A percentile compares a stretch with the other conserved stretches of the same genome.
These are phyloP conservation scores for Synanthedon formicaeformis DNA, from an alignment of 2,888 invertebrate genomes.

Conservation along the genomic window DNA sequence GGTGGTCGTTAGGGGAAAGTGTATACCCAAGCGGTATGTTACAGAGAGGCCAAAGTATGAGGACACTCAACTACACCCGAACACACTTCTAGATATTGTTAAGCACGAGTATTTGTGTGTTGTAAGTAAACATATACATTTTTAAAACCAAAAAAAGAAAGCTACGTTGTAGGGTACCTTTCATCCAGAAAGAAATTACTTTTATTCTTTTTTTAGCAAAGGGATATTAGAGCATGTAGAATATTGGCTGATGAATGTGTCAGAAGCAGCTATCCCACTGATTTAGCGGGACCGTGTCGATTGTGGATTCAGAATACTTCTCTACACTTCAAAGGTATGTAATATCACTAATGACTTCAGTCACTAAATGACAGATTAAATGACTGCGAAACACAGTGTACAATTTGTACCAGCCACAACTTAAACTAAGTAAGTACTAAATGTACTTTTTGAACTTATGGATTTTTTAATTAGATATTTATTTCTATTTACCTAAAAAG, in stretches of 20 bases:
- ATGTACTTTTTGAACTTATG: too few relatives aligned
- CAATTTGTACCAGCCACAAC: too few relatives aligned
- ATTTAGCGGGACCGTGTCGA: conserved; percentile 48
- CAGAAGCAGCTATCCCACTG: conserved; percentile 37
- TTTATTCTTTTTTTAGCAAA: conserved; percentile 27
- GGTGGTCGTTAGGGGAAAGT: conserved; percentile 33
- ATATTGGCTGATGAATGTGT: conserved; percentile 41
- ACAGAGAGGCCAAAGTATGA: conserved; percentile 40
- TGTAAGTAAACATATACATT: conserved; percentile 23
- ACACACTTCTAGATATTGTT: conserved; percentile 35
- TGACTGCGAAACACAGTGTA: too few relatives aligned
- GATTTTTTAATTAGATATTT: too few relatives aligned
- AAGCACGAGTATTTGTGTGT: conserved; percentile 51
- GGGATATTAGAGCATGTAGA: conserved; percentile 34
- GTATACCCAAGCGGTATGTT: conserved; percentile 40
- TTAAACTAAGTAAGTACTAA: too few relatives aligned
- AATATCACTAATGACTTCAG: too few relatives aligned
- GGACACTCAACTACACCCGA: conserved; percentile 33
- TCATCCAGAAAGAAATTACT: too few relatives aligned
- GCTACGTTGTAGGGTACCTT: too few relatives aligned
- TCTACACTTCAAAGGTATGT: conserved; percentile 28
- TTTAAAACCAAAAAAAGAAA: background rate
- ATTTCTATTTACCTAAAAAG: too few relatives aligned
- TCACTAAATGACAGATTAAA: too few relatives aligned
- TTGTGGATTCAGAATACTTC: conserved; percentile 44